These are phyloP conservation scores for Hypsibius dujardini DNA, from an alignment of 1,140 invertebrate species.

Conservation along the genomic window DNA sequence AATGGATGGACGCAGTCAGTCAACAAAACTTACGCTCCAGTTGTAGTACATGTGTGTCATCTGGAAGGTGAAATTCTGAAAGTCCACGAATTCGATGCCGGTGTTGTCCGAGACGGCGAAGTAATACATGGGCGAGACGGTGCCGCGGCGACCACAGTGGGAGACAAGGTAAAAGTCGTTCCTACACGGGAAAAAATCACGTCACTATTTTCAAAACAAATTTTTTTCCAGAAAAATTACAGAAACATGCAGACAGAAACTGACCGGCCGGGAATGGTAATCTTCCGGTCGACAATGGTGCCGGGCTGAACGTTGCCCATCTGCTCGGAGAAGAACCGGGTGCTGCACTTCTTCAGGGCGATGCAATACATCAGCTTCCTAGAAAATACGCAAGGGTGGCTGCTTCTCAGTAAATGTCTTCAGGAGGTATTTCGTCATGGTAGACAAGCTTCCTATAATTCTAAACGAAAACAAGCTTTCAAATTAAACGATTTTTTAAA, in stretches of 20 bases:
- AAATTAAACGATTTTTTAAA: background rate
- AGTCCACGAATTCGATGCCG: constrained; percentile 50
- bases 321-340: constrained; percentile 45
- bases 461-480: background rate
- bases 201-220: no score
- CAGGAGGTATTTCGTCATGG: no score
- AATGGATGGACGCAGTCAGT: background rate
- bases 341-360: constrained; percentile 77
- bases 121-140: constrained; percentile 74
- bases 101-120: constrained; percentile 56
- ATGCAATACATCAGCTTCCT: constrained; percentile 52
- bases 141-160: constrained; percentile 59
- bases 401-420: no score
- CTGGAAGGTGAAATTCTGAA: constrained; percentile 70
- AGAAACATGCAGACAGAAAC: constrained; percentile 18
- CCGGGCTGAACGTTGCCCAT: constrained; percentile 61
- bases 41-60: constrained; percentile 85
- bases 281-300: constrained; percentile 57
- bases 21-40: constrained; percentile 42
- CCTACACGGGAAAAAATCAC: constrained; percentile 26
- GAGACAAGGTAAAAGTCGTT: constrained; percentile 78
- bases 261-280: constrained; percentile 55
- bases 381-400: background rate
- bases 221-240: background rate
- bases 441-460: background rate